Percentiles rank a stretch among this genome's conserved stretches.
phyloP scores from a whole-genome alignment of 2,888 invertebrate genomes.

The Chalcis sispes region DNA sequence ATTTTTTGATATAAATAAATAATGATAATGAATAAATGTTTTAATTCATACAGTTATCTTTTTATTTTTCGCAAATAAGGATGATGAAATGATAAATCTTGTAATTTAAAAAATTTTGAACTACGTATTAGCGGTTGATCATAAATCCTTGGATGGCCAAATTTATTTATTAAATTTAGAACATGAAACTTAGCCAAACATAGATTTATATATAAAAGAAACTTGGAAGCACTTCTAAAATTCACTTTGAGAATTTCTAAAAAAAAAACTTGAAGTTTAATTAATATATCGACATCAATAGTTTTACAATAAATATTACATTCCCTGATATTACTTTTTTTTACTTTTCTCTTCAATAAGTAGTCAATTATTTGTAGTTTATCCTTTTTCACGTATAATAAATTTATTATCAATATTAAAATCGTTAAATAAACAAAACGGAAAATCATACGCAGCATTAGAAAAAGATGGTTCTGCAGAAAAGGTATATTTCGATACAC shows the following conservation, averaged over 20 bases:
- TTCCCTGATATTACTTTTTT: constrained; percentile 3
- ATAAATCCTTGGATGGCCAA: constrained; percentile 37
- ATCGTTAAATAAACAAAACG: not conserved
- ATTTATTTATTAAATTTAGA: too few species aligned
- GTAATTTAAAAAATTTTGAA: constrained; percentile 54
- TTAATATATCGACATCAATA: constrained; percentile 3
- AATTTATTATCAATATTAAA: not conserved
- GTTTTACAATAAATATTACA: constrained; percentile 3
- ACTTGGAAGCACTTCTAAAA: not conserved
- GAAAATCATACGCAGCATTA: constrained; percentile 9
- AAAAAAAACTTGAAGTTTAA: not conserved
- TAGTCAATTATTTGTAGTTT: constrained; percentile 18
- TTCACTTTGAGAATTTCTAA: not conserved
- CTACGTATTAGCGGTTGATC: constrained; percentile 47
- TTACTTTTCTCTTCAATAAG: not conserved
- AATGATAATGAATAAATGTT: constrained; percentile 37
- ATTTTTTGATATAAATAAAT: constrained; percentile 1
- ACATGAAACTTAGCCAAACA: not conserved
- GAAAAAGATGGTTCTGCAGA: constrained; percentile 55
- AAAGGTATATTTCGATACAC: constrained; percentile 48
- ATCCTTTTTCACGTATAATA: constrained; percentile 16
- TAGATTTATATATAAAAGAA: constrained; percentile 4
- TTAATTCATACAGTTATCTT: constrained; percentile 42
- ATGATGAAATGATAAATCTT: constrained; percentile 45
- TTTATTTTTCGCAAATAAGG: constrained; percentile 7